These are phyloP conservation scores for Lacerta viridis DNA, from an alignment of 2,797 vertebrate genomes.

Conservation along the genomic window DNA sequence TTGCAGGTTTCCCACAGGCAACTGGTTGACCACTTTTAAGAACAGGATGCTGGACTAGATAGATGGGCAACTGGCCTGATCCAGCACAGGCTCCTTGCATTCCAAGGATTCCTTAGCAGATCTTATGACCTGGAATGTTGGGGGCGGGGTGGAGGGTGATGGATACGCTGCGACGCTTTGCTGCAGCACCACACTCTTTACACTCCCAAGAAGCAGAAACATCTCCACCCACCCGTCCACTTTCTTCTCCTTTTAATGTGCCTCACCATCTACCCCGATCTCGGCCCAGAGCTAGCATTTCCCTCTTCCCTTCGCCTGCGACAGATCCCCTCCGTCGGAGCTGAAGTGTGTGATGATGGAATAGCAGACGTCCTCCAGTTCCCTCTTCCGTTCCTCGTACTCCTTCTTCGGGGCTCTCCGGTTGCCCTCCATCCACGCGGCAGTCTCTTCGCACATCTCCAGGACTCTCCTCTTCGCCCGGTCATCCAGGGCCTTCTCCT, in stretches of 20 bases:
- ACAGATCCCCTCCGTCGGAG: background rate
- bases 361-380: constrained; percentile 61
- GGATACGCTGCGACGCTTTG: background rate
- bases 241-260: background rate
- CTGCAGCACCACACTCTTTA: background rate
- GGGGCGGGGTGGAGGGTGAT: background rate
- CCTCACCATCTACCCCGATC: too few species aligned
- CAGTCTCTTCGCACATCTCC: constrained; percentile 69
- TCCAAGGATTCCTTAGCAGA: too few species aligned
- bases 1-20: too few species aligned
- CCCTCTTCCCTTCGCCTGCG: background rate
- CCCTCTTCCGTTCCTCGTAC: constrained; percentile 61
- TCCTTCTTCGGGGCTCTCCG: constrained; percentile 66
- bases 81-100: too few species aligned
- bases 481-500: constrained; percentile 53
- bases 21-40: too few species aligned
- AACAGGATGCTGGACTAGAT: too few species aligned
- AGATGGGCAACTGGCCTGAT: too few species aligned
- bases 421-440: constrained; percentile 69
- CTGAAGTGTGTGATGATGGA: constrained; percentile 65
- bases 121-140: too few species aligned
- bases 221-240: background rate
- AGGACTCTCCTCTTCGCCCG: constrained; percentile 60
- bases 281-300: background rate
- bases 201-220: too few species aligned